Evolutionary conservation across 2,797 vertebrate species (phyloP).

Genomic region (Rousettus madagascariensis): DNA sequence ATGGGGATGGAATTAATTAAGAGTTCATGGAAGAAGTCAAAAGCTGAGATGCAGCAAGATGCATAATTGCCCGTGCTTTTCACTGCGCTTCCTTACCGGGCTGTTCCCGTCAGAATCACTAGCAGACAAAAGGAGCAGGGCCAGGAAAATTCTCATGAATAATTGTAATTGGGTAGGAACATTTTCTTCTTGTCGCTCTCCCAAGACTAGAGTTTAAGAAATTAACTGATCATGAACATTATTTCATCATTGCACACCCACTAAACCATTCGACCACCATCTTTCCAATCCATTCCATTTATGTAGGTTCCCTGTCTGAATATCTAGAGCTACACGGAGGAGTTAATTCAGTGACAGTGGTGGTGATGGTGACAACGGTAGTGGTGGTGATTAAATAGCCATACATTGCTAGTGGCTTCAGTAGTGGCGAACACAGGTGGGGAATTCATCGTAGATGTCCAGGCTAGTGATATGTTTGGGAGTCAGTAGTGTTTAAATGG

Average conservation of each 20-base stretch:
- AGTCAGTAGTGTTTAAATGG: neutral
- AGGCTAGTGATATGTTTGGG: neutral
- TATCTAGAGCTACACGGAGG: neutral
- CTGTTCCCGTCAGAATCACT: neutral
- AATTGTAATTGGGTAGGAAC: conserved; percentile 69
- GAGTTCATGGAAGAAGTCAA: conserved; percentile 52
- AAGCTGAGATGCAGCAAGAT: neutral
- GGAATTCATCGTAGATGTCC: neutral
- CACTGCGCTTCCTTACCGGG: neutral
- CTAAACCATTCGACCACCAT: neutral
- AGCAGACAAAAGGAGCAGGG: conserved; percentile 70
- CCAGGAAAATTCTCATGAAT: conserved; percentile 71
- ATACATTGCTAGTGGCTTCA: neutral
- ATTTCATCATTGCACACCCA: neutral
- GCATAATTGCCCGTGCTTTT: neutral
- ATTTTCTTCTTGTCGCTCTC: conserved; percentile 42
- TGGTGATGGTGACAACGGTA: too few species aligned
- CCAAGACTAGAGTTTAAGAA: conserved; percentile 56
- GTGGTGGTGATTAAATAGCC: neutral
- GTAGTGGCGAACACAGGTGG: neutral
- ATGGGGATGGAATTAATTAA: conserved; percentile 59
- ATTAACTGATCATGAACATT: conserved; percentile 30
- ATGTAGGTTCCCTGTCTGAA: neutral
- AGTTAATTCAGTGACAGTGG: neutral
- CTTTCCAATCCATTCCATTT: neutral